A percentile compares a stretch with the other conserved stretches of the same genome.
phyloP scores from a whole-genome alignment of 2,888 invertebrate species.

The Nyleta sp. region DNA sequence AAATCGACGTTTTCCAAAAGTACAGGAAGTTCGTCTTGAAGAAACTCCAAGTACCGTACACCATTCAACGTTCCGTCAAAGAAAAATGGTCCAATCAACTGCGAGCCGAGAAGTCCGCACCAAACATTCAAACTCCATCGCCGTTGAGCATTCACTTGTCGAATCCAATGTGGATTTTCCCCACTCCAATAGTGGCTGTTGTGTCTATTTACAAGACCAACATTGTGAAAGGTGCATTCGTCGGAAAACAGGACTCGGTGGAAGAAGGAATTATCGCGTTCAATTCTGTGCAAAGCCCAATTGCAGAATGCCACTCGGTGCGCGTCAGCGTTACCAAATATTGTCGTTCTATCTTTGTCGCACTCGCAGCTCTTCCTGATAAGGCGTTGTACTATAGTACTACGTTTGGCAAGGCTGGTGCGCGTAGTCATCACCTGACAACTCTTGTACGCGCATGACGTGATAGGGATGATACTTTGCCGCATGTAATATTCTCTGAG shows the following conservation, averaged over 20 bases:
- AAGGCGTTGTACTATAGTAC: no score
- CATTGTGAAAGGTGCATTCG: constrained; percentile 69
- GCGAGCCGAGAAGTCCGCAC: constrained; percentile 50
- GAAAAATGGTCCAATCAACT: constrained; percentile 64
- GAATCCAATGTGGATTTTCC: constrained; percentile 69
- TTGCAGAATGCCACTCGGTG: no score
- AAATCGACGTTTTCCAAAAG: constrained; percentile 57
- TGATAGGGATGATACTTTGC: constrained; percentile 43
- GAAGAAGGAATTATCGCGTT: constrained; percentile 51
- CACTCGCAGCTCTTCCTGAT: no score
- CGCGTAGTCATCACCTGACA: constrained; percentile 23
- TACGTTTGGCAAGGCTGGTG: background rate
- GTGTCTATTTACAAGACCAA: constrained; percentile 69
- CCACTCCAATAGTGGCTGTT: constrained; percentile 71
- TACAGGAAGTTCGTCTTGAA: constrained; percentile 53
- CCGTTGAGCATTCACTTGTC: constrained; percentile 5
- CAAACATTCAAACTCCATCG: constrained; percentile 33
- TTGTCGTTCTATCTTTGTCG: no score
- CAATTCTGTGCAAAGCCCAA: constrained; percentile 43
- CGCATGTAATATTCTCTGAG: constrained; percentile 13
- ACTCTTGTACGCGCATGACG: constrained; percentile 35
- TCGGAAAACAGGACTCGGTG: constrained; percentile 68
- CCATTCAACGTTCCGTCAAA: constrained; percentile 66
- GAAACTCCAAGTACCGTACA: constrained; percentile 63
- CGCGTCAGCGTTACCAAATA: no score